Evolutionary conservation across 2,888 invertebrate species (phyloP).

Genomic region (Thereva unica): DNA sequence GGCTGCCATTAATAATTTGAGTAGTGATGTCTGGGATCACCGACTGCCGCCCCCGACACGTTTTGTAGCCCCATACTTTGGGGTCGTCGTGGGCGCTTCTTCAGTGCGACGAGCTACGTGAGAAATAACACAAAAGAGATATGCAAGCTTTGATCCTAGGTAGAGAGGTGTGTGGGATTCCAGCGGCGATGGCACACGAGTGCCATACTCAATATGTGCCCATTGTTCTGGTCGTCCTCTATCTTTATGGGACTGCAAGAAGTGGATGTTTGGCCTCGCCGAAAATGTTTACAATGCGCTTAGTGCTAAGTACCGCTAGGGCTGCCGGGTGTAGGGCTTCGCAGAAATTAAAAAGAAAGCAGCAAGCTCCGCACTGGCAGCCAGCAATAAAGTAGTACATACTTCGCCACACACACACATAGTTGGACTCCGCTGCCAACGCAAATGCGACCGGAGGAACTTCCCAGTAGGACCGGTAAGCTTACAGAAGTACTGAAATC

Average conservation of each 20-base stretch:
- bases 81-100: too few relatives aligned
- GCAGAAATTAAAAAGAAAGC: constrained; percentile 13
- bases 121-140: too few relatives aligned
- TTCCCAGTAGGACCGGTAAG: too few relatives aligned
- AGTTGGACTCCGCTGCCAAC: too few relatives aligned
- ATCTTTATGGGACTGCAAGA: background rate
- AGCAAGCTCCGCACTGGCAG: background rate
- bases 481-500: too few relatives aligned
- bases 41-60: background rate
- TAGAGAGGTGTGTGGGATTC: too few relatives aligned
- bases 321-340: constrained; percentile 21
- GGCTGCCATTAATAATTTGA: constrained; percentile 36
- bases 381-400: background rate
- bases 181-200: too few relatives aligned
- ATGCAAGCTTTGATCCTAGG: too few relatives aligned
- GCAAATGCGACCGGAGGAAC: too few relatives aligned
- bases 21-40: constrained; percentile 35
- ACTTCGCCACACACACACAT: background rate
- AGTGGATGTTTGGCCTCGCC: constrained; percentile 24
- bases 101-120: too few relatives aligned
- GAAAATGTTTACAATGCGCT: constrained; percentile 35
- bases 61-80: too few relatives aligned
- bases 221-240: background rate
- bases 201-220: too few relatives aligned
- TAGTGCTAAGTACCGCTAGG: constrained; percentile 15